These are phyloP conservation scores for Zaprionus gabonicus DNA, from an alignment of 1,140 invertebrate species.

Conservation along the genomic window DNA sequence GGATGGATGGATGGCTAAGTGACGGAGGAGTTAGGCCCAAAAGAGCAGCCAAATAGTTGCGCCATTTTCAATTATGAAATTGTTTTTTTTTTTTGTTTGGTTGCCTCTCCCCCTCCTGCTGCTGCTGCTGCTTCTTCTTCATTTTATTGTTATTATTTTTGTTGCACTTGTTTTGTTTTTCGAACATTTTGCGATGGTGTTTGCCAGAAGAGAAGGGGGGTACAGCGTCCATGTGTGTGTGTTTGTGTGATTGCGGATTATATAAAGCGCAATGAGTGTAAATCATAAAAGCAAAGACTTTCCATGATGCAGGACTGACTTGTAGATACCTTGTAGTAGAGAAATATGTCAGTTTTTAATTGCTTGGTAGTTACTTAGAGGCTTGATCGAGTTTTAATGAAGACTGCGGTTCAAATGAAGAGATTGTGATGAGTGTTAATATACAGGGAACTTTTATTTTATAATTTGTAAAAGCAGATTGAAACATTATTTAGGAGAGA, in stretches of 20 bases:
- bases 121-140: constrained; percentile 5
- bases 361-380: no score
- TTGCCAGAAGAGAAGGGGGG: neutral
- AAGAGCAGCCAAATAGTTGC: constrained; percentile 69
- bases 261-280: constrained; percentile 54
- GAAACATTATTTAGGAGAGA: no score
- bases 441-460: no score
- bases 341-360: neutral
- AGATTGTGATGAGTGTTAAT: neutral
- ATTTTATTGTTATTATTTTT: constrained; percentile 11
- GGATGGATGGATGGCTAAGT: constrained; percentile 42
- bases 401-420: neutral
- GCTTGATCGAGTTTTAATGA: neutral
- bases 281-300: constrained; percentile 45
- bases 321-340: neutral
- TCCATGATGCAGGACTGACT: neutral
- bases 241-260: constrained; percentile 48
- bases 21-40: constrained; percentile 41
- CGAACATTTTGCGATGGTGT: constrained; percentile 2
- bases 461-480: no score
- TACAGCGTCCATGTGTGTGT: constrained; percentile 33
- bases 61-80: constrained; percentile 82
- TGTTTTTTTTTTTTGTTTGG: constrained; percentile 29
- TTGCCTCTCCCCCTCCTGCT: constrained; percentile 7
- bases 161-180: neutral